Evolutionary conservation across 1,140 invertebrate genomes (phyloP).

Genomic region (Sarcophaga bullata): DNA sequence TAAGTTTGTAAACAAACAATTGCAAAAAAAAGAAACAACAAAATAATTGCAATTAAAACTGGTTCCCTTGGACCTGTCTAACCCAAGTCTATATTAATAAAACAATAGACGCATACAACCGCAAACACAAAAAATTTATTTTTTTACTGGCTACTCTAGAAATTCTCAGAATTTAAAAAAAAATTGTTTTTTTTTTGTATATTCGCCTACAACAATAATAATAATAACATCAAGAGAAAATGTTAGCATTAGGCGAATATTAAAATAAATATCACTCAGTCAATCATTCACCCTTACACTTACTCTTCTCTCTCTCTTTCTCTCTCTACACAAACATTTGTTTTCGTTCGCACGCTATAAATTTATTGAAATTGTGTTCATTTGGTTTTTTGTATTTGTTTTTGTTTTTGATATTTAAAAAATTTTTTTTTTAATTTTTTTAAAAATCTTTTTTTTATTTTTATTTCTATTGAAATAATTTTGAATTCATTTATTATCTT

Average conservation of each 20-base stretch:
- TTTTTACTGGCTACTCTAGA: background rate
- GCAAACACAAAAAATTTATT: too few species aligned
- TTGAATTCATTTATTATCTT: background rate
- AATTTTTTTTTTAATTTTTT: too few species aligned
- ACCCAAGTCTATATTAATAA: slow-evolving; percentile 10
- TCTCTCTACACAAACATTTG: too few species aligned
- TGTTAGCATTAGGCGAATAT: too few species aligned
- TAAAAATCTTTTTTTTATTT: background rate
- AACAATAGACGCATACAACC: background rate
- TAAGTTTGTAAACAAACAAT: background rate
- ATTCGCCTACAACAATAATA: too few species aligned
- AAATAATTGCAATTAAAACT: too few species aligned
- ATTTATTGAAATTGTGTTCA: background rate
- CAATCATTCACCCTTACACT: too few species aligned
- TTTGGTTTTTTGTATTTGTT: background rate
- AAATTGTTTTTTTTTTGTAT: background rate
- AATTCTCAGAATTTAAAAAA: background rate
- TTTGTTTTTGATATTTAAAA: too few species aligned
- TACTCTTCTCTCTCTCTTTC: too few species aligned
- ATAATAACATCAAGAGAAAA: too few species aligned
- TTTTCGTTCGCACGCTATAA: background rate
- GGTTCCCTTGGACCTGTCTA: slow-evolving; percentile 6
- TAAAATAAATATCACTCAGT: too few species aligned
- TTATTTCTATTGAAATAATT: background rate
- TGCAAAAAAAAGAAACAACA: background rate